Evolutionary conservation across 2,888 invertebrate species (phyloP).

Genomic region (Pinctada fucata): DNA sequence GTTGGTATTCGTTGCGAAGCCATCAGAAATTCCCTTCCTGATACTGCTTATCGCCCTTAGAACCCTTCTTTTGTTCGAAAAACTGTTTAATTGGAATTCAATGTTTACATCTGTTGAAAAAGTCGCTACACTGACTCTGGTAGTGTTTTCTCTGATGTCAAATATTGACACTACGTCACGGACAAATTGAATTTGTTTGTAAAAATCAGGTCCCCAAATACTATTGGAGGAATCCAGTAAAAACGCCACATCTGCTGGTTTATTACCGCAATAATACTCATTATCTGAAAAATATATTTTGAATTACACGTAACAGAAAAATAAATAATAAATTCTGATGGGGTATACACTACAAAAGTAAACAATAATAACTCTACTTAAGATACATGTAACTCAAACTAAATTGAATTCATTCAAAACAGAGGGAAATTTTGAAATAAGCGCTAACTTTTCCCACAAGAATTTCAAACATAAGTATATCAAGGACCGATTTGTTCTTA

Average conservation of each 20-base stretch:
- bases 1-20: conserved; percentile 59
- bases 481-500: too few relatives aligned
- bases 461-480: too few relatives aligned
- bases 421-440: too few relatives aligned
- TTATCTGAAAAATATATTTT: conserved; percentile 43
- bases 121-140: conserved; percentile 69
- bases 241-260: conserved; percentile 65
- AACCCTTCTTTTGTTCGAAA: conserved; percentile 46
- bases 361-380: too few relatives aligned
- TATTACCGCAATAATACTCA: conserved; percentile 58
- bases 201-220: conserved; percentile 71
- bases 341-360: too few relatives aligned
- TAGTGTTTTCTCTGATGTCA: conserved; percentile 60
- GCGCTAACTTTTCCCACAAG: too few relatives aligned
- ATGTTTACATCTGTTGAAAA: conserved; percentile 55
- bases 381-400: too few relatives aligned
- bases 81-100: conserved; percentile 60
- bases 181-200: conserved; percentile 66
- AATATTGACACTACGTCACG: conserved; percentile 67
- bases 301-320: background rate
- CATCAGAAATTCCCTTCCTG: conserved; percentile 43
- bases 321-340: background rate
- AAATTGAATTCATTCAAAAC: too few relatives aligned
- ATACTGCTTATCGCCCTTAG: conserved; percentile 51
- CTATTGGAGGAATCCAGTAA: conserved; percentile 67